Evolutionary conservation across 2,113 vertebrate genomes (phyloP).

Genomic region (Cololabis saira): DNA sequence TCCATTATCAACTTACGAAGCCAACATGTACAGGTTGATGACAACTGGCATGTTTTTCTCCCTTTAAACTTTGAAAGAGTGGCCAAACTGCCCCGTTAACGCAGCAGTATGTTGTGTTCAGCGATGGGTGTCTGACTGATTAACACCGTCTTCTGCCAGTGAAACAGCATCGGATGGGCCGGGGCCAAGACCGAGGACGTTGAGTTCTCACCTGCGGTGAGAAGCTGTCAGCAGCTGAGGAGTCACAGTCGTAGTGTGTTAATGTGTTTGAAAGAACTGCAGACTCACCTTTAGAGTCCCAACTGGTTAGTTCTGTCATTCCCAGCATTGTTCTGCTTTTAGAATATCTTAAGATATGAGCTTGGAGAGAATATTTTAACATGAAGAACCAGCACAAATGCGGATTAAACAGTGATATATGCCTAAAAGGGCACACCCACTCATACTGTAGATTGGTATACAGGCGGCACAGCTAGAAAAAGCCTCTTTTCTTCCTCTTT

Average conservation of each 20-base stretch:
- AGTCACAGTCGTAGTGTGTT: conserved; percentile 30
- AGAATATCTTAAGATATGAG: background rate
- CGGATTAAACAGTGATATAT: conserved; percentile 12
- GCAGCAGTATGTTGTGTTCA: conserved; percentile 30
- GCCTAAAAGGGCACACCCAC: conserved; percentile 35
- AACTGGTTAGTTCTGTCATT: background rate
- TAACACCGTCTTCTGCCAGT: conserved; percentile 50
- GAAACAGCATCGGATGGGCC: conserved; percentile 39
- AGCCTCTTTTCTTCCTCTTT: conserved; percentile 42
- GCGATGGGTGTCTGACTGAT: conserved; percentile 48
- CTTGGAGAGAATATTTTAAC: background rate
- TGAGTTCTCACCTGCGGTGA: conserved; percentile 56
- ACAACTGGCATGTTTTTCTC: conserved; percentile 1
- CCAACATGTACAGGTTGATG: conserved; percentile 11
- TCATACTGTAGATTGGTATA: conserved; percentile 10
- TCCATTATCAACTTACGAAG: background rate
- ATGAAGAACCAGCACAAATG: conserved; percentile 6
- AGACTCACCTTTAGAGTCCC: conserved; percentile 27
- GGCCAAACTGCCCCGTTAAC: conserved; percentile 55
- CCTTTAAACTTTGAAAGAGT: conserved; percentile 43
- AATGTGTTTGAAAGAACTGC: conserved; percentile 41
- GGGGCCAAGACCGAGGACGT: conserved; percentile 33
- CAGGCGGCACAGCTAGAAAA: conserved; percentile 27
- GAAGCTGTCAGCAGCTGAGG: conserved; percentile 46
- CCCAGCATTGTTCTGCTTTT: conserved; percentile 5